phyloP scores from a whole-genome alignment of 2,797 vertebrate genomes.

The Myiothlypis chrysogaster region DNA sequence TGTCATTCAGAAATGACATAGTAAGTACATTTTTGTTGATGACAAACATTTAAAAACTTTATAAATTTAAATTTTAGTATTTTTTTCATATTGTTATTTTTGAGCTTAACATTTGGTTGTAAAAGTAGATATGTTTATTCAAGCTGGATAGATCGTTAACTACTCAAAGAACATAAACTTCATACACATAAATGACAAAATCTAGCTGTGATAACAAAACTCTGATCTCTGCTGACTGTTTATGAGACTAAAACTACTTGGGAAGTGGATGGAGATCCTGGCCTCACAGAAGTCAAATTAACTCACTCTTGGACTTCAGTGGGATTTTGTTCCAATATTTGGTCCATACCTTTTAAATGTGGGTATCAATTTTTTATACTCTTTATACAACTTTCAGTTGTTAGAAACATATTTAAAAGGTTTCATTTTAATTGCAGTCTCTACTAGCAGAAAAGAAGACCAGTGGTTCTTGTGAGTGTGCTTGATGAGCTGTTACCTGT shows the following conservation, averaged over 20 bases:
- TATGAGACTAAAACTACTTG: neutral
- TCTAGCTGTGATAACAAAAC: neutral
- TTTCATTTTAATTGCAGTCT: neutral
- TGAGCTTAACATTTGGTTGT: neutral
- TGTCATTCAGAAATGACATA: neutral
- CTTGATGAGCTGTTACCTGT: neutral
- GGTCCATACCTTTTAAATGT: rapidly evolving
- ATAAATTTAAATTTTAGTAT: neutral
- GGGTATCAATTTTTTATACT: neutral
- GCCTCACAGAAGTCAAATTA: neutral
- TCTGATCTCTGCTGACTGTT: neutral
- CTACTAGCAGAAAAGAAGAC: neutral
- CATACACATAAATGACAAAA: neutral
- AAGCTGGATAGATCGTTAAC: neutral
- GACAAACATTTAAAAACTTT: neutral
- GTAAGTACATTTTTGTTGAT: neutral
- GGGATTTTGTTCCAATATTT: neutral
- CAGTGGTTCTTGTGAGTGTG: neutral
- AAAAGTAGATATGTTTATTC: neutral
- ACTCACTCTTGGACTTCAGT: neutral
- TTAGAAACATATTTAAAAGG: neutral
- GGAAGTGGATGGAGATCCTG: neutral
- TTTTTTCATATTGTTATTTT: neutral
- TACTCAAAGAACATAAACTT: neutral
- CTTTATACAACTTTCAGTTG: neutral